phyloP scores from a whole-genome alignment of 2,113 vertebrate genomes.

The Rutilus rutilus region DNA sequence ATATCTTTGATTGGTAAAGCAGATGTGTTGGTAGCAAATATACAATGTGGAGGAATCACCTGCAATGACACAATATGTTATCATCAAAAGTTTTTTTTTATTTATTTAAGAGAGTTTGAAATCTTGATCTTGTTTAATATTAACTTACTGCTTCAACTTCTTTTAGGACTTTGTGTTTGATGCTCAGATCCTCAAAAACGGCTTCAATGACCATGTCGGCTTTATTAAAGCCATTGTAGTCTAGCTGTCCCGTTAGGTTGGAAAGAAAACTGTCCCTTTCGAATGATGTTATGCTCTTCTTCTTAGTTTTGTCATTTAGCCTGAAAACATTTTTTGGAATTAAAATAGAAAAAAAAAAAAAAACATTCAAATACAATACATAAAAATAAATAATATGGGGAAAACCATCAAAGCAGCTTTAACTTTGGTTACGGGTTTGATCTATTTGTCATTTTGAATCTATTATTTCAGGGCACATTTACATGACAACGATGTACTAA shows the following conservation, averaged over 20 bases:
- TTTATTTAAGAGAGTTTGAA: background rate
- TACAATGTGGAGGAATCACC: conserved; percentile 86
- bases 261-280: conserved; percentile 89
- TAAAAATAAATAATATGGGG: too few relatives aligned
- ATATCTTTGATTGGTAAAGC: conserved; percentile 93
- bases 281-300: conserved; percentile 87
- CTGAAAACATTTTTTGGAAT: conserved; percentile 63
- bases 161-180: conserved; percentile 93
- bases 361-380: background rate
- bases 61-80: conserved; percentile 61
- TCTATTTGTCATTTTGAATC: too few relatives aligned
- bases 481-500: too few relatives aligned
- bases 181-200: conserved; percentile 90
- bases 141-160: conserved; percentile 92
- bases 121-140: background rate
- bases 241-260: conserved; percentile 82
- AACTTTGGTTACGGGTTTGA: too few relatives aligned
- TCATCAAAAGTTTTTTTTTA: background rate
- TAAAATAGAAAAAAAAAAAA: background rate
- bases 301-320: conserved; percentile 90
- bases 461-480: too few relatives aligned
- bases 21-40: conserved; percentile 96
- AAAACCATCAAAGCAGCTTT: too few relatives aligned
- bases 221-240: conserved; percentile 88
- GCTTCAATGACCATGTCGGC: conserved; percentile 96